Conservation (phyloP, 2,797 vertebrate genomes). For the Sebastes hubbsi region DNA sequence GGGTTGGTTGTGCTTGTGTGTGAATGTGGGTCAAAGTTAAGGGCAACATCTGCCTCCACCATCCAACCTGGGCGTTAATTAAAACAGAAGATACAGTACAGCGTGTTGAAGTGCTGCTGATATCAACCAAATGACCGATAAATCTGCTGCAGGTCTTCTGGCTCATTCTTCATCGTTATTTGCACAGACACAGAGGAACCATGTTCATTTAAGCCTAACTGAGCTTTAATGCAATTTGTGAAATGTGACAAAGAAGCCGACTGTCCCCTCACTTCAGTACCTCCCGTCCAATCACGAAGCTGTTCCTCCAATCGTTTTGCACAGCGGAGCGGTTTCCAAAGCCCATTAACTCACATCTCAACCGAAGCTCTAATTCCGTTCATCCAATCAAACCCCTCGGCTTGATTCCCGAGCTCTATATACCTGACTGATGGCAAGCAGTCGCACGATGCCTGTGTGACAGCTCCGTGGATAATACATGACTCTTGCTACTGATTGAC, state of each 20-base stretch:
- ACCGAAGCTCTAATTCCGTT: conserved; percentile 50
- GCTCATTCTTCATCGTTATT: not conserved
- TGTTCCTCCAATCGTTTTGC: conserved; percentile 34
- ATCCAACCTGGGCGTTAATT: not conserved
- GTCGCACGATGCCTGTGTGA: conserved; percentile 17
- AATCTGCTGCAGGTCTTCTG: not conserved
- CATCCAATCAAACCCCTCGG: conserved; percentile 57
- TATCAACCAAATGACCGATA: not conserved
- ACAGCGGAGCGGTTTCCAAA: not conserved
- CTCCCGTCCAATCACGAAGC: not conserved
- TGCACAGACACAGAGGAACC: conserved; percentile 33
- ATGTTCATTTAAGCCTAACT: not conserved
- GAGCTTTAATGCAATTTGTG: not conserved
- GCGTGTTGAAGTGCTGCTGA: not conserved
- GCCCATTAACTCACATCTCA: conserved; percentile 51
- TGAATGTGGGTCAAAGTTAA: conserved; percentile 54
- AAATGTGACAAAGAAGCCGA: not conserved
- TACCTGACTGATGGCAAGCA: not conserved
- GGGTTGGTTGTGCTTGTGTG: conserved; percentile 32
- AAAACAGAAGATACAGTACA: conserved; percentile 13
- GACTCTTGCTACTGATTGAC: not conserved
- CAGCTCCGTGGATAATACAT: conserved; percentile 13
- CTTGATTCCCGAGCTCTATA: not conserved
- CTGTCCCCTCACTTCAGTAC: not conserved
- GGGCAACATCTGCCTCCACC: conserved; percentile 46